Percentiles rank a stretch among this genome's conserved stretches.
Evolutionary conservation across 2,797 vertebrate genomes (phyloP).

Genomic region (Staurois parvus): DNA sequence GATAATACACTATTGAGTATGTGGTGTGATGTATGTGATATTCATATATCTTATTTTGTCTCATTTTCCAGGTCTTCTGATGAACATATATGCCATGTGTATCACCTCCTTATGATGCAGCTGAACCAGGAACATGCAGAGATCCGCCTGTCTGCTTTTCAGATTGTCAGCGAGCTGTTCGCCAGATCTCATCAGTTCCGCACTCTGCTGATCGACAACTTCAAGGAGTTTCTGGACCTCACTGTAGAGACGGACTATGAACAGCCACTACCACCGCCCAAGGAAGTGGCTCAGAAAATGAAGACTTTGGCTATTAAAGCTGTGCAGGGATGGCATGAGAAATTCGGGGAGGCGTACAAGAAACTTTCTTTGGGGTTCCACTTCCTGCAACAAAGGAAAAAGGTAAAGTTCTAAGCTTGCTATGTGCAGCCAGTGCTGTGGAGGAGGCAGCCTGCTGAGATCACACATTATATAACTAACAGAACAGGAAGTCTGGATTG

Average conservation of each 20-base stretch:
- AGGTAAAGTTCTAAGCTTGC: conserved; percentile 76
- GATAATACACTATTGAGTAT: no score
- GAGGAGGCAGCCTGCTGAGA: no score
- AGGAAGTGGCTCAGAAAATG: conserved; percentile 85
- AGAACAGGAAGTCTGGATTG: no score
- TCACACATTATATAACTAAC: no score
- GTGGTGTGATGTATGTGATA: no score
- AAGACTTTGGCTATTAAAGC: conserved; percentile 80
- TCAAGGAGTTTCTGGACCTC: conserved; percentile 91
- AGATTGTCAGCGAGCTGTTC: conserved; percentile 84
- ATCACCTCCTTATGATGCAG: conserved; percentile 85
- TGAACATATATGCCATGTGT: conserved; percentile 82
- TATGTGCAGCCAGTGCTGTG: no score
- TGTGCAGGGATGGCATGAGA: conserved; percentile 84
- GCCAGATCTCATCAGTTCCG: conserved; percentile 89
- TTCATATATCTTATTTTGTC: neutral
- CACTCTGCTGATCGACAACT: conserved; percentile 81
- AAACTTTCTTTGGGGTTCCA: conserved; percentile 90
- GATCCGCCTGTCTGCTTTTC: conserved; percentile 90
- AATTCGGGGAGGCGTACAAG: conserved; percentile 89
- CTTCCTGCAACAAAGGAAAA: conserved; percentile 90
- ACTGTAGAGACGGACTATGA: conserved; percentile 86
- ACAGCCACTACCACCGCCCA: conserved; percentile 90
- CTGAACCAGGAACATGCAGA: conserved; percentile 86
- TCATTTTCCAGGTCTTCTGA: conserved; percentile 78